Base-by-base conservation (phyloP, 2,888 invertebrate genomes). In the Lepeophtheirus nordmannii region DNA sequence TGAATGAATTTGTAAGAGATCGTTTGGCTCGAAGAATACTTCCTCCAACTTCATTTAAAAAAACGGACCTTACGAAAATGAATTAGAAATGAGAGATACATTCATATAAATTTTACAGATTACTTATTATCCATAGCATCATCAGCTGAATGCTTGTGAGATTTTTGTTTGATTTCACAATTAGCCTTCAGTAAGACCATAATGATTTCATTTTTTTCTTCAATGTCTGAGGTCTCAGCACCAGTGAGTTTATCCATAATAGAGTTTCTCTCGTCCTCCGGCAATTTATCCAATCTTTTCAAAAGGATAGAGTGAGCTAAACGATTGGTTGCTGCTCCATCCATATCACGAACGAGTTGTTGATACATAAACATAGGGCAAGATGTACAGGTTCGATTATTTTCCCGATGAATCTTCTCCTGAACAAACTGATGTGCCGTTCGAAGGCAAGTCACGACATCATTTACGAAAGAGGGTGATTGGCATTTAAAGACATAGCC, bases 331-430 rank as follows among this genome's bases (percentile, higher is more conserved):
- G 53, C n/a, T 46, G 53, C 53, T 14, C 84, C 86, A 76, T 91
- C 90, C 53, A 89, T 79, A 72, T 91, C 90, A 66, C 84, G 81
- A 72, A 89, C 90, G 0, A 94, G 78, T 72, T 86, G 84, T 73
- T 90, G 89, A 75, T 87, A 91, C 89, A 93, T 93, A 67, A 92
- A 80, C 86, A 93, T 88, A 0, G 94, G 94, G 72, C 94, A 94
- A 72, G 89, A 88, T 69, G 92, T 91, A 74, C 94, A 94, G 81
- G 83, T 71, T 82, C 81, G 70, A 83, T 80, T 71, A 30, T 30
- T 30, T 30, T 30, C 30, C 30, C 30, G 30, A 7, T 30, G 30
- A 30, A 30, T 30, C 81, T 73, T 62, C 83, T 80, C 71, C 39
- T 70, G 70, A 11, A 41, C 57, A 17, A 58, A 46, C 12, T 57